These are phyloP conservation scores for Diarsia brunnea DNA, from an alignment of 2,888 invertebrate genomes.

Conservation along the genomic window DNA sequence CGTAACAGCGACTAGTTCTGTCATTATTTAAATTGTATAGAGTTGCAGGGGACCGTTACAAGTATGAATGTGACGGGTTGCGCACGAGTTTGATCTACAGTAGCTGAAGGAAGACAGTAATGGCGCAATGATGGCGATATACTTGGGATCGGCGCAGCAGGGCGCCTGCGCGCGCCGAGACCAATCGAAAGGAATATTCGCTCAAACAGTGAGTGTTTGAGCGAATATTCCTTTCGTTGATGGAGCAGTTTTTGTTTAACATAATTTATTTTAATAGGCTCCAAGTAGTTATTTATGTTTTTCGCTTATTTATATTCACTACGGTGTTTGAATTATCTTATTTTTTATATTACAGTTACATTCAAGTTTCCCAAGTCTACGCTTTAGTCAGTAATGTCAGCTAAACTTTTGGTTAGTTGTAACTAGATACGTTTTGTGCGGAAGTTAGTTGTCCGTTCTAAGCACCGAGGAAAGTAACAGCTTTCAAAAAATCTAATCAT, in stretches of 20 bases:
- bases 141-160: constrained; percentile 83
- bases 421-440: background rate
- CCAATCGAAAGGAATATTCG: constrained; percentile 73
- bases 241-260: constrained; percentile 71
- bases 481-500: constrained; percentile 58
- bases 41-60: constrained; percentile 74
- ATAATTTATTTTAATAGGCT: constrained; percentile 75
- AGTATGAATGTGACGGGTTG: constrained; percentile 77
- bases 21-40: constrained; percentile 69
- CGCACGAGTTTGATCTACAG: constrained; percentile 83
- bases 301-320: constrained; percentile 61
- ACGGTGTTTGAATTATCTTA: constrained; percentile 49
- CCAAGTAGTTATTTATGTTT: constrained; percentile 63
- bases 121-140: constrained; percentile 84
- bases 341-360: constrained; percentile 45
- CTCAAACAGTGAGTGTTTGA: constrained; percentile 70
- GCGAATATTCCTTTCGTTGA: too few relatives aligned
- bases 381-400: constrained; percentile 17
- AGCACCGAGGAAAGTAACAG: constrained; percentile 14
- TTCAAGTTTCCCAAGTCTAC: constrained; percentile 23
- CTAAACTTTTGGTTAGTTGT: background rate
- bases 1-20: constrained; percentile 47
- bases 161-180: constrained; percentile 72
- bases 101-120: constrained; percentile 81
- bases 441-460: constrained; percentile 24